Percentiles rank a stretch among this genome's conserved stretches.
Conservation (phyloP, 2,888 invertebrate genomes). For the Hyalella azteca region DNA sequence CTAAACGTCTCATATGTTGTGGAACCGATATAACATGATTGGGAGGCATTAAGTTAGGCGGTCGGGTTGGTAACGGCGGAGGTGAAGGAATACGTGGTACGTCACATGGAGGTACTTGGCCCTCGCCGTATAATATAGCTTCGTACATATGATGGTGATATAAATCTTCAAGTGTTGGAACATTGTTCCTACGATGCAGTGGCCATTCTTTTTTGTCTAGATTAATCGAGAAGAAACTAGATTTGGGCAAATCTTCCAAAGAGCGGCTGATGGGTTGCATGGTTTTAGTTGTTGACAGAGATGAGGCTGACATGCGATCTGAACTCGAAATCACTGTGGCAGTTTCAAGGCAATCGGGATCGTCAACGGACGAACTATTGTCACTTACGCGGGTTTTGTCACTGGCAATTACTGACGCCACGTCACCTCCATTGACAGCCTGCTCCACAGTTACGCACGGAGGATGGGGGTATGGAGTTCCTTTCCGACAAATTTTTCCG, state of each 20-base stretch:
- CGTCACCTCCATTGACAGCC: neutral
- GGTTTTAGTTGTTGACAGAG: neutral
- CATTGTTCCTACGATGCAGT: neutral
- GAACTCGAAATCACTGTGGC: slow-evolving; percentile 21
- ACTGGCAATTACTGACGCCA: neutral
- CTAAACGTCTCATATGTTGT: neutral
- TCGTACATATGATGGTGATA: slow-evolving; percentile 33
- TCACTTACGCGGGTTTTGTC: neutral
- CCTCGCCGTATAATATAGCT: slow-evolving; percentile 19
- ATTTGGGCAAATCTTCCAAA: slow-evolving; percentile 30
- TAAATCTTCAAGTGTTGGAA: slow-evolving; percentile 1
- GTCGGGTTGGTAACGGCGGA: slow-evolving; percentile 16
- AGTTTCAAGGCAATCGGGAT: neutral
- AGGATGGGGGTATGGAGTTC: slow-evolving; percentile 23
- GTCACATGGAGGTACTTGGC: slow-evolving; percentile 9
- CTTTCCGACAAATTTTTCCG: slow-evolving; percentile 19
- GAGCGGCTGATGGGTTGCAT: slow-evolving; percentile 10
- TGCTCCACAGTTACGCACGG: slow-evolving; percentile 12
- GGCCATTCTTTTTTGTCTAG: neutral
- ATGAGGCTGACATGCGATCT: slow-evolving; percentile 15
- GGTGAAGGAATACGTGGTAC: slow-evolving; percentile 20
- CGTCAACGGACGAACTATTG: neutral
- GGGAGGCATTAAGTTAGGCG: slow-evolving; percentile 9
- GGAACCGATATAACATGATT: neutral
- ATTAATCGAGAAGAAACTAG: neutral